These are phyloP conservation scores for Bolborhynchus lineola DNA, from an alignment of 2,113 vertebrate species.

Conservation along the genomic window DNA sequence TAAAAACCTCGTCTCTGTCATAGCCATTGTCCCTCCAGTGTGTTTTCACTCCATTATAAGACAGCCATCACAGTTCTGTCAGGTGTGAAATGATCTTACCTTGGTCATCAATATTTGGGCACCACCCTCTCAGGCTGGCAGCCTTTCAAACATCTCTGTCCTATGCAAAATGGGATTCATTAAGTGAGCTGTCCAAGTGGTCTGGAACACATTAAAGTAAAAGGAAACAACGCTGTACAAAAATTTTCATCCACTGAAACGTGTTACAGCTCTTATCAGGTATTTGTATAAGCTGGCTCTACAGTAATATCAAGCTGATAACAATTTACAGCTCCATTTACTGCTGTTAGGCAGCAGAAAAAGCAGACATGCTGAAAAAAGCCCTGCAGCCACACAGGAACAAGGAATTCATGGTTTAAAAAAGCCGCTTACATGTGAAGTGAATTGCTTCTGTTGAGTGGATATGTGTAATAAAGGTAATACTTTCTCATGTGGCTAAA, in stretches of 20 bases:
- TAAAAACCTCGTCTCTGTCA: neutral
- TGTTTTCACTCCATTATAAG: neutral
- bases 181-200: constrained; percentile 14
- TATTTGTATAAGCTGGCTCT: neutral
- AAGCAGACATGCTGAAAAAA: neutral
- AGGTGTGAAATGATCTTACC: neutral
- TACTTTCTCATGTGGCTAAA: neutral
- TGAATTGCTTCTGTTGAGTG: neutral
- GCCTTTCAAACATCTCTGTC: neutral
- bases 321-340: constrained; percentile 36
- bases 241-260: constrained; percentile 20
- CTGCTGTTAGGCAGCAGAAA: neutral
- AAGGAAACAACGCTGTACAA: neutral
- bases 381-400: neutral
- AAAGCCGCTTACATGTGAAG: neutral
- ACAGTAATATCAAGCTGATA: constrained; percentile 17
- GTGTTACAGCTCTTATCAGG: neutral
- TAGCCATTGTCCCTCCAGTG: neutral
- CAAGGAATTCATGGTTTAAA: neutral
- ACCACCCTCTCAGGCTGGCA: neutral
- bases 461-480: neutral
- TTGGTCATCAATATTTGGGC: neutral
- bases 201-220: constrained; percentile 48
- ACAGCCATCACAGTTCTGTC: neutral
- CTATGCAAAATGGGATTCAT: constrained; percentile 36